Base-by-base conservation (phyloP, 2,888 invertebrate species). In the Scaptomyza cyrtandrae region DNA sequence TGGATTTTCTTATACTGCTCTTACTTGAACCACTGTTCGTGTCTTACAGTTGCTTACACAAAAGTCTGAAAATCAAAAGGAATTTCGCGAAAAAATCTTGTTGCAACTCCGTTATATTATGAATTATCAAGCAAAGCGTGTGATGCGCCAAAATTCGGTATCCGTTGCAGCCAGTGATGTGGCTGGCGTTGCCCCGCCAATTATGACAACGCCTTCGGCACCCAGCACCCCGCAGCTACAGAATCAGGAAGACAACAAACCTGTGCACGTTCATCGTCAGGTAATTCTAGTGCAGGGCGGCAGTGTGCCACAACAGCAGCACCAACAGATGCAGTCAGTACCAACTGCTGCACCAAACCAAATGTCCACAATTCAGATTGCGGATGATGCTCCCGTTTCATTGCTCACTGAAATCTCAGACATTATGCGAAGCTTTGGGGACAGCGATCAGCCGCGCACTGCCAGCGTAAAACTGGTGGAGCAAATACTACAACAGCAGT, bases 351-450 rank as follows among this genome's bases (percentile, higher is more conserved):
- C 19, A 37, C 11, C 54, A 14, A 65, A 16, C 14, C 62, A 75
- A 33, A 86, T 63, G 54, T 19, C 39, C n/a, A 11, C 65, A n/a
- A 59, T 63, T 0, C 85, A 69, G 63, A 37, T 81, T 5, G 56
- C 69, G 14, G 90, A 90, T 13, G 90, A 90, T 35, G 79, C 82
- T 3, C 78, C 88, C 4, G 90, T 91, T 0, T 90, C 90, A 0
- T 56, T 92, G 35, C 78, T 90, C 0, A 90, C 91, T 0, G 96
- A 97, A 92, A 96, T 97, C 78, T 95, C 96, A 0, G 94, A 95
- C 83, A 97, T 97, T 94, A 96, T 97, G 98, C 96, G 97, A 82
- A 98, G 97, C n/a, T 97, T 98, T 89, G 98, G 98, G 0, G 98
- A 98, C 89, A 96, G 96, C 86, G 94, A 95, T 19, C 95, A 95